These are phyloP conservation scores for Micromussa lordhowensis DNA, from an alignment of 92 coral and sea anemone genomes.

Conservation along the genomic window DNA sequence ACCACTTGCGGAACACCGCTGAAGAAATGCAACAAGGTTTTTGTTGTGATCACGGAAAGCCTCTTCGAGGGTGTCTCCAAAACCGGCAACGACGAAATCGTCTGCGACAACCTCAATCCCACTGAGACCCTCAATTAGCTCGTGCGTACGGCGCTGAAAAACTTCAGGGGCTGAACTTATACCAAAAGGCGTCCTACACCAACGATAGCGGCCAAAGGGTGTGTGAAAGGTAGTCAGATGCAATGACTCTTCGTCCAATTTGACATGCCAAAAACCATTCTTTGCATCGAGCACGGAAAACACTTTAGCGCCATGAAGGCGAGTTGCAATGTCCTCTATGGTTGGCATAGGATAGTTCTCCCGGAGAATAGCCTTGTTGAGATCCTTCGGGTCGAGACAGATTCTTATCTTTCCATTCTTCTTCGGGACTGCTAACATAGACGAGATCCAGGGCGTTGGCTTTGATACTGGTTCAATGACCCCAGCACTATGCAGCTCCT, in stretches of 20 bases:
- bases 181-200: too few relatives aligned
- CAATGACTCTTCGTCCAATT: conserved; percentile 3
- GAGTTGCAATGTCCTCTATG: conserved; percentile 37
- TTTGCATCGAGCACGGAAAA: conserved; percentile 1
- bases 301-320: conserved; percentile 12
- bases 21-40: too few relatives aligned
- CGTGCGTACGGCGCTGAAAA: too few relatives aligned
- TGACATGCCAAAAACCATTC: conserved; percentile 14
- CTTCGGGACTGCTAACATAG: conserved; percentile 29
- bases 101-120: too few relatives aligned
- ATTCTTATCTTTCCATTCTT: conserved; percentile 23
- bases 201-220: conserved; percentile 6
- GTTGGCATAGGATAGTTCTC: conserved; percentile 52
- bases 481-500: conserved; percentile 25
- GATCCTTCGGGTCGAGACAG: conserved; percentile 46
- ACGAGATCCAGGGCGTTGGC: conserved; percentile 52
- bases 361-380: conserved; percentile 39
- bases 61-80: too few relatives aligned
- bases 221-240: neutral
- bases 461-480: conserved; percentile 36
- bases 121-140: too few relatives aligned
- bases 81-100: too few relatives aligned
- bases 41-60: too few relatives aligned
- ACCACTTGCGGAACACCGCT: too few relatives aligned
- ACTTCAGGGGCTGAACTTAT: too few relatives aligned